These are phyloP conservation scores for Bombus breviceps DNA, from an alignment of 1,140 invertebrate genomes.

Conservation along the genomic window DNA sequence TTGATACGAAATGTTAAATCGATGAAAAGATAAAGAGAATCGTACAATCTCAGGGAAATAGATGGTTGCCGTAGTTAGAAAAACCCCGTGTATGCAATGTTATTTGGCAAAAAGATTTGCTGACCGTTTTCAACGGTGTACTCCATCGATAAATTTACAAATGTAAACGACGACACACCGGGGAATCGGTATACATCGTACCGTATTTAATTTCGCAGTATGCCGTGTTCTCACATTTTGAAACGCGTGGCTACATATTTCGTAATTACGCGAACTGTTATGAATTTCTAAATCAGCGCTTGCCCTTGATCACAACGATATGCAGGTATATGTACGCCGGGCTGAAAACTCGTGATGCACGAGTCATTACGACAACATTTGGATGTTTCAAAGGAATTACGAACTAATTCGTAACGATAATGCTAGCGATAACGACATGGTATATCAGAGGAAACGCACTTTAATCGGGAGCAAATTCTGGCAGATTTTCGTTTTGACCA, in stretches of 20 bases:
- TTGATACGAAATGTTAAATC: not conserved
- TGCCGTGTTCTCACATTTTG: not conserved
- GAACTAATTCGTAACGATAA: too few relatives aligned
- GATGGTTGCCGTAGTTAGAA: not conserved
- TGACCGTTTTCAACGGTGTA: not conserved
- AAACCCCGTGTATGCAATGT: not conserved
- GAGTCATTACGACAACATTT: not conserved
- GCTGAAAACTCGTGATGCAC: not conserved
- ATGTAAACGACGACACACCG: too few relatives aligned
- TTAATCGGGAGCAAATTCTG: not conserved
- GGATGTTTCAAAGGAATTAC: not conserved
- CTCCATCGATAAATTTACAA: not conserved
- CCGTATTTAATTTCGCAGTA: not conserved
- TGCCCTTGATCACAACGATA: not conserved
- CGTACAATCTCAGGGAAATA: not conserved
- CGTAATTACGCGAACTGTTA: too few relatives aligned
- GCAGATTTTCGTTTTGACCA: constrained; percentile 1
- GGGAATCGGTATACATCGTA: not conserved
- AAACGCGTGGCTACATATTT: not conserved
- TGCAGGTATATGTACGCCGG: not conserved
- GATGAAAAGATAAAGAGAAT: not conserved
- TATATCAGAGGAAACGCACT: not conserved
- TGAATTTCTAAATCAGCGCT: too few relatives aligned
- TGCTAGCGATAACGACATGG: not conserved
- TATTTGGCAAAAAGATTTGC: not conserved